phyloP scores from a whole-genome alignment of 2,888 invertebrate species.

The Drosophila gaucha region DNA sequence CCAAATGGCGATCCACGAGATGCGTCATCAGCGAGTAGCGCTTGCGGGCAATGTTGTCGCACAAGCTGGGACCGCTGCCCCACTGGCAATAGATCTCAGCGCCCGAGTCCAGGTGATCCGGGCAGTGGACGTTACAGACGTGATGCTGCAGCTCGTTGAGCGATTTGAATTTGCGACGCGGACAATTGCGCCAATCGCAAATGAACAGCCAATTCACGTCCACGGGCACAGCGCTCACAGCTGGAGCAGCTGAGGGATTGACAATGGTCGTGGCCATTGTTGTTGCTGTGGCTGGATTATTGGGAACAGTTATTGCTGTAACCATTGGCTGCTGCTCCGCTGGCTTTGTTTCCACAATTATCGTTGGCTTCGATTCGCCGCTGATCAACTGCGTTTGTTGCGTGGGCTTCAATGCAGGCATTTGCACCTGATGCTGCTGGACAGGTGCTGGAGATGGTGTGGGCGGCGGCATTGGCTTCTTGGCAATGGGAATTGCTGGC shows the following conservation, averaged over 20 bases:
- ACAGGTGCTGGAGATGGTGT: conserved; percentile 7
- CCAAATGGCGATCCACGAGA: conserved; percentile 97
- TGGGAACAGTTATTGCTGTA: conserved; percentile 10
- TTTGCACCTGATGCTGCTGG: conserved; percentile 37
- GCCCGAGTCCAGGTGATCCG: conserved; percentile 86
- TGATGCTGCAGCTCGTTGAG: conserved; percentile 94
- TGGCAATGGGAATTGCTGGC: conserved; percentile 46
- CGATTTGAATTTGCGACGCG: conserved; percentile 90
- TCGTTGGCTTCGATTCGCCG: conserved; percentile 25
- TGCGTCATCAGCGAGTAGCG: conserved; percentile 98
- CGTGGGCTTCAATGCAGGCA: conserved; percentile 40
- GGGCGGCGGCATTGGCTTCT: conserved; percentile 36
- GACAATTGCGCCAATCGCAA: conserved; percentile 98
- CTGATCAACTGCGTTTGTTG: conserved; percentile 39
- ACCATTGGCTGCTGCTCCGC: conserved; percentile 1
- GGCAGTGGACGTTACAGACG: conserved; percentile 93
- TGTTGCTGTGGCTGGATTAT: conserved; percentile 19
- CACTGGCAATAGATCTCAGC: conserved; percentile 95
- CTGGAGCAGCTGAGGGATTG: conserved; percentile 7
- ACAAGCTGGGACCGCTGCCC: conserved; percentile 88
- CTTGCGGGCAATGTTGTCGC: conserved; percentile 94
- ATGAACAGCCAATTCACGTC: conserved; percentile 87
- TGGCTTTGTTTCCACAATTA: conserved; percentile 12
- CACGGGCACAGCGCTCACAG: conserved; percentile 58
- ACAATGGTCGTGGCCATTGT: conserved; percentile 2